Conservation (phyloP, 2,113 vertebrate species). For the Crotalus viridis region DNA sequence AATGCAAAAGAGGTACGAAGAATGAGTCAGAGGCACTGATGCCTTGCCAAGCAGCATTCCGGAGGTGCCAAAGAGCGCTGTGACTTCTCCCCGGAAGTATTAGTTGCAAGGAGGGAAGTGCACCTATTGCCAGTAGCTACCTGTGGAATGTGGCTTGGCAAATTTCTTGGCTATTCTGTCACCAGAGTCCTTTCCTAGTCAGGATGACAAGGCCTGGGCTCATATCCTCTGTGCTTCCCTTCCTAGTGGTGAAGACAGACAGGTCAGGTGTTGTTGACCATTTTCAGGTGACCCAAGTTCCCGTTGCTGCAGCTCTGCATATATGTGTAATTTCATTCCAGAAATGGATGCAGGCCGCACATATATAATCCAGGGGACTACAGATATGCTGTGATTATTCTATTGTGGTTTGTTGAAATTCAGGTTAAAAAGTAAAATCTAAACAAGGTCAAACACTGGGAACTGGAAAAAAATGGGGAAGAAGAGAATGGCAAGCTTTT, state of each 20-base stretch:
- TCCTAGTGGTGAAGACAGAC: not conserved
- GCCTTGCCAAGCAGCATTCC: conserved; percentile 58
- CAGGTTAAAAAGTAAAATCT: not conserved
- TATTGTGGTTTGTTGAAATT: not conserved
- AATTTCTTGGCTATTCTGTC: conserved; percentile 9
- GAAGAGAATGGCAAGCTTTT: not conserved
- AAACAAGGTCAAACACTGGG: not conserved
- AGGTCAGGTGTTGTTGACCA: not conserved
- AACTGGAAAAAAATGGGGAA: not conserved
- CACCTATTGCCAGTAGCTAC: not conserved
- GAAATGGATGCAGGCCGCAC: not conserved
- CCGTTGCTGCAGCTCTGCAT: not conserved
- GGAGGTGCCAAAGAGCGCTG: conserved; percentile 42
- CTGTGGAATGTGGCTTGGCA: conserved; percentile 3
- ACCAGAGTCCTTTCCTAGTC: not conserved
- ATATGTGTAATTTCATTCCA: not conserved
- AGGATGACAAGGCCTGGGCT: not conserved
- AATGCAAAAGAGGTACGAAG: conserved; percentile 31
- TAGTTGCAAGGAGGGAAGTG: conserved; percentile 30
- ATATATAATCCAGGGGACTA: not conserved
- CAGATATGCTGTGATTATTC: not conserved
- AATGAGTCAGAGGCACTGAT: conserved; percentile 48
- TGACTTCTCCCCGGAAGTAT: conserved; percentile 51
- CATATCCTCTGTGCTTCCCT: conserved; percentile 4
- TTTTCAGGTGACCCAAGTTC: not conserved